Evolutionary conservation across 2,113 vertebrate genomes (phyloP).

Genomic region (Podarcis raffonei): DNA sequence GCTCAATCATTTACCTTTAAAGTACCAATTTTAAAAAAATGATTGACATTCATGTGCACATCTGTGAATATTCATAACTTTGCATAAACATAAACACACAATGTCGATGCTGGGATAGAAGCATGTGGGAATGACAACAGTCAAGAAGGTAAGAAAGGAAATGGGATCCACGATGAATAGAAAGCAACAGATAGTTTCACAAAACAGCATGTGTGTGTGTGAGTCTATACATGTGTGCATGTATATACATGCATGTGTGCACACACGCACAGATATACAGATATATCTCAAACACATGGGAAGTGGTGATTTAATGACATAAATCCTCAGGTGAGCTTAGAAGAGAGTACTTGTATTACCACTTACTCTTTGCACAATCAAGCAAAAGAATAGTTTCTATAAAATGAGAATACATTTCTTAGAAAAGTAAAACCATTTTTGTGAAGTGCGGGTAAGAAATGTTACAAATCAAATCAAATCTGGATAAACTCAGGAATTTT

Average conservation of each 20-base stretch:
- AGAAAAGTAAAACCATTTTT: not conserved
- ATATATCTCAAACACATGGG: not conserved
- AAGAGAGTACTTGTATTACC: not conserved
- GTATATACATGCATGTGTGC: too few relatives aligned
- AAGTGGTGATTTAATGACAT: not conserved
- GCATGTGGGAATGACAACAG: too few relatives aligned
- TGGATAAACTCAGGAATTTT: constrained; percentile 12
- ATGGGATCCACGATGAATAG: not conserved
- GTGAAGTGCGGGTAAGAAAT: too few relatives aligned
- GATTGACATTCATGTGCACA: too few relatives aligned
- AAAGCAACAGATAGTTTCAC: not conserved
- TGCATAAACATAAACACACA: too few relatives aligned
- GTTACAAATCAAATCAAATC: not conserved
- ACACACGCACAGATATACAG: too few relatives aligned
- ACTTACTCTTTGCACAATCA: not conserved
- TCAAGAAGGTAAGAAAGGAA: not conserved
- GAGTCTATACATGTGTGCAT: too few relatives aligned
- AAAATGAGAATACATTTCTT: not conserved
- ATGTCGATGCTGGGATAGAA: too few relatives aligned
- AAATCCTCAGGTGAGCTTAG: not conserved
- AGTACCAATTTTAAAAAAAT: too few relatives aligned
- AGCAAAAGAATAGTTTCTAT: not conserved
- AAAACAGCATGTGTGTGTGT: not conserved
- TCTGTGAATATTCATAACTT: too few relatives aligned
- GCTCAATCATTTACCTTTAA: too few relatives aligned